Evolutionary conservation across 2,113 vertebrate genomes (phyloP).

Genomic region (Gadus chalcogrammus): DNA sequence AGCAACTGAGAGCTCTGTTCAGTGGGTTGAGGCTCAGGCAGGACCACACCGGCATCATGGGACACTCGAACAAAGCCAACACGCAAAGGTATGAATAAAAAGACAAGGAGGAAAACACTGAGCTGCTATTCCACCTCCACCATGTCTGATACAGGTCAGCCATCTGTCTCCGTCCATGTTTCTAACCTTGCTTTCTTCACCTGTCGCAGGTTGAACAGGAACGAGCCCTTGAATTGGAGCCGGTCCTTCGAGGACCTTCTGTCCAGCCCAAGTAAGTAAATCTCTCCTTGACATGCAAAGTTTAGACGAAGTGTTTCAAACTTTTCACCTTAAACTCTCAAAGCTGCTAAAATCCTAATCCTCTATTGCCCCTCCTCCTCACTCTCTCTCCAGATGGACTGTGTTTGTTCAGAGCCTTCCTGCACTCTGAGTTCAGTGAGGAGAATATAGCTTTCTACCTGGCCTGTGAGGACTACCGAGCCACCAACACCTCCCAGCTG

Average conservation of each 20-base stretch:
- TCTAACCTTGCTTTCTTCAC: not conserved
- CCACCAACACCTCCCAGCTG: slow-evolving; percentile 78
- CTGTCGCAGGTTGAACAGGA: slow-evolving; percentile 68
- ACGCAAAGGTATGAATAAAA: slow-evolving; percentile 54
- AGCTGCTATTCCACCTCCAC: not conserved
- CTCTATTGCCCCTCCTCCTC: slow-evolving; percentile 13
- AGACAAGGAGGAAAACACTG: not conserved
- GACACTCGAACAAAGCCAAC: slow-evolving; percentile 56
- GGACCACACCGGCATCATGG: slow-evolving; percentile 57
- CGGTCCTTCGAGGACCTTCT: slow-evolving; percentile 88
- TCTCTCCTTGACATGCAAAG: not conserved
- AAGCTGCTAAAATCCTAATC: slow-evolving; percentile 24
- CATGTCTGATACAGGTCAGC: not conserved
- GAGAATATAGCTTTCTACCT: slow-evolving; percentile 97
- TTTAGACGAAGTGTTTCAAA: not conserved
- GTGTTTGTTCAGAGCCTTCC: slow-evolving; percentile 84
- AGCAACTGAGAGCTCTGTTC: slow-evolving; percentile 88
- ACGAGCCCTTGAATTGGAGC: slow-evolving; percentile 83
- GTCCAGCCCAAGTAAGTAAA: slow-evolving; percentile 85
- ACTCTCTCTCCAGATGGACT: slow-evolving; percentile 77
- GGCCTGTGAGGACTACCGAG: slow-evolving; percentile 90
- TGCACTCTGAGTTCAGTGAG: slow-evolving; percentile 90
- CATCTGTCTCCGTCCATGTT: not conserved
- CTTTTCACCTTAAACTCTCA: not conserved
- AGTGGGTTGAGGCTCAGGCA: slow-evolving; percentile 85